Evolutionary conservation across 2,888 invertebrate genomes (phyloP).

Genomic region (Stegophylla sp.): DNA sequence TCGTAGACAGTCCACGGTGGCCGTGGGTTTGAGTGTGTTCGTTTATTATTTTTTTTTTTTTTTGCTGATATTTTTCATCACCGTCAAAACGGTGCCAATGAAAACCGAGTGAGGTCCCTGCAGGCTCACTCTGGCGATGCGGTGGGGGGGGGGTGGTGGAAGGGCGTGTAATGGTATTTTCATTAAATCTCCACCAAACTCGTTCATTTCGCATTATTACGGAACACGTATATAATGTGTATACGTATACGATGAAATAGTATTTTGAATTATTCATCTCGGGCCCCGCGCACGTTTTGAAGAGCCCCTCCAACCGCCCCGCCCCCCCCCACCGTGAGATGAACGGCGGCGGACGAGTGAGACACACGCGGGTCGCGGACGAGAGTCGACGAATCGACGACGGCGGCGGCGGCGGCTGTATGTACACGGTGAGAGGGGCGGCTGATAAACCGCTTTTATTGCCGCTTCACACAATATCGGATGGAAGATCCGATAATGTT

Average conservation of each 20-base stretch:
- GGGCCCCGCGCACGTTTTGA: constrained; percentile 6
- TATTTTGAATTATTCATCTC: constrained; percentile 56
- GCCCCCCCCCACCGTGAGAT: no score
- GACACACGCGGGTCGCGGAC: neutral
- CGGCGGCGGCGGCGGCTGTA: neutral
- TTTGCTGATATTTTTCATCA: neutral
- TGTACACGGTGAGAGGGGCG: neutral
- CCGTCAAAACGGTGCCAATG: neutral
- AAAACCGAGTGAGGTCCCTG: neutral
- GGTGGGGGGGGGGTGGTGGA: neutral
- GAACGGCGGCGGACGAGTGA: neutral
- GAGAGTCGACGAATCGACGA: neutral
- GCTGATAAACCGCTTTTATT: constrained; percentile 54
- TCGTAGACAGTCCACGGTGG: no score
- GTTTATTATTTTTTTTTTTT: neutral
- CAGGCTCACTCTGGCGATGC: neutral
- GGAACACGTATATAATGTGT: neutral
- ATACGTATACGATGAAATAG: constrained; percentile 9
- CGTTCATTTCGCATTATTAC: constrained; percentile 47
- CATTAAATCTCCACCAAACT: constrained; percentile 39
- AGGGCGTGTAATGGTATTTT: constrained; percentile 19
- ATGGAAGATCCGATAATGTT: constrained; percentile 56
- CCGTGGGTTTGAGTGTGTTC: neutral
- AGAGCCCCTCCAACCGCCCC: no score
- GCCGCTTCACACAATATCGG: constrained; percentile 57